Percentiles rank a stretch among this genome's conserved stretches.
These are phyloP conservation scores for Pachyuromys duprasi DNA, from an alignment of 2,797 vertebrate genomes.

Conservation along the genomic window DNA sequence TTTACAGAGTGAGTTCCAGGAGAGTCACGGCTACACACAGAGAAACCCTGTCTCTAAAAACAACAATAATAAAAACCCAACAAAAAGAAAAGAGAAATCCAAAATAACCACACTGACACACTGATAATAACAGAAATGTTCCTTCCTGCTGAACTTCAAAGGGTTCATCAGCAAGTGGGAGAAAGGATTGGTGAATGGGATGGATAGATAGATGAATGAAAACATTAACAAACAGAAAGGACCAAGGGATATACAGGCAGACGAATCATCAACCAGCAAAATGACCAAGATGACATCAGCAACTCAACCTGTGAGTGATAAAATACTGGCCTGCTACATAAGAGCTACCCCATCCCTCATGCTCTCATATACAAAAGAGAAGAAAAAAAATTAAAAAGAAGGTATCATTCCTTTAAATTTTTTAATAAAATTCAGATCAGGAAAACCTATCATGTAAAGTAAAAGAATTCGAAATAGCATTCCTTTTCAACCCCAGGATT, in stretches of 20 bases:
- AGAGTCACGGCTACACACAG: neutral
- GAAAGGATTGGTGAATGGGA: neutral
- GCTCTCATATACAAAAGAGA: neutral
- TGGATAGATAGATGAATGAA: neutral
- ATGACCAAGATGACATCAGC: neutral
- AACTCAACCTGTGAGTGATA: neutral
- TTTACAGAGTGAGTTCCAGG: neutral
- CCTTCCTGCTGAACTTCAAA: neutral
- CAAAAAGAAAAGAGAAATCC: neutral
- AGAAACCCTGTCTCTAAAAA: neutral
- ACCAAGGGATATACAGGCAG: neutral
- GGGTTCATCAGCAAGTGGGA: neutral
- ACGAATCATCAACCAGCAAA: neutral
- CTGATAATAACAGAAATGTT: neutral
- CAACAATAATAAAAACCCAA: neutral
- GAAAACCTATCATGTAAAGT: neutral
- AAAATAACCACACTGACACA: neutral
- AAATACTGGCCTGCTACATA: neutral
- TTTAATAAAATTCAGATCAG: slow-evolving; percentile 27
- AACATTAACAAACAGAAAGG: neutral
- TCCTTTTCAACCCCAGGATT: neutral
- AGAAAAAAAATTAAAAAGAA: neutral
- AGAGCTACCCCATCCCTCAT: neutral
- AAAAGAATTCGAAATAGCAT: neutral
- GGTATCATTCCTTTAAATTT: neutral